Evolutionary conservation across 2,797 vertebrate species (phyloP).

Genomic region (Clangula hyemalis): DNA sequence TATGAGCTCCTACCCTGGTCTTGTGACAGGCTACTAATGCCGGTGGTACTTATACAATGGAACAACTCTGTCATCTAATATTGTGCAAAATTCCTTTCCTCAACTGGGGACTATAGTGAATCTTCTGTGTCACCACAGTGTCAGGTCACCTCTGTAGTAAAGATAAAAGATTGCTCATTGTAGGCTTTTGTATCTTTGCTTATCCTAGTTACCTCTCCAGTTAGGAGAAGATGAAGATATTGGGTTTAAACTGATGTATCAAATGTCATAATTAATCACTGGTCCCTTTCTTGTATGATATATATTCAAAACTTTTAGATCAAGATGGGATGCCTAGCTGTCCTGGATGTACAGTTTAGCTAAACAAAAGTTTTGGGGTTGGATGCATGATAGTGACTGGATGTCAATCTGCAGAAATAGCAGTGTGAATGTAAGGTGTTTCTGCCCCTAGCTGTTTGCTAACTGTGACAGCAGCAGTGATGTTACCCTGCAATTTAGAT

Average conservation of each 20-base stretch:
- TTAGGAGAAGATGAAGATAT: background rate
- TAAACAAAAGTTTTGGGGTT: background rate
- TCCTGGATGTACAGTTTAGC: background rate
- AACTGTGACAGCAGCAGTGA: background rate
- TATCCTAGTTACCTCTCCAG: background rate
- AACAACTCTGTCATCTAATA: conserved; percentile 59
- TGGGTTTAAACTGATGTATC: background rate
- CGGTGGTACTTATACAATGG: conserved; percentile 45
- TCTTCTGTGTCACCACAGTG: conserved; percentile 10
- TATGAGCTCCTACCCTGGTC: background rate
- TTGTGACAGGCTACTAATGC: background rate
- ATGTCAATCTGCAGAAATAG: background rate
- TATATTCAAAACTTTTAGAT: background rate
- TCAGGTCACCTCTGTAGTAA: conserved; percentile 36
- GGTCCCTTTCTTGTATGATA: background rate
- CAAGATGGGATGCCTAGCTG: background rate
- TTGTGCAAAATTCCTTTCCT: conserved; percentile 40
- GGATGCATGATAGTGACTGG: background rate
- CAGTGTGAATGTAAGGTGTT: background rate
- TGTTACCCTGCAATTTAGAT: background rate
- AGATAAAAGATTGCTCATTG: conserved; percentile 26
- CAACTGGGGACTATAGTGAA: conserved; percentile 37
- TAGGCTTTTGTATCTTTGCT: conserved; percentile 25
- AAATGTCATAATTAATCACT: background rate
- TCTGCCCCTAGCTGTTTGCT: background rate